Evolutionary conservation across 2,888 invertebrate genomes (phyloP), one percentile per base, ranked within the genome.

Genomic region (Chrysolina haemoptera): DNA sequence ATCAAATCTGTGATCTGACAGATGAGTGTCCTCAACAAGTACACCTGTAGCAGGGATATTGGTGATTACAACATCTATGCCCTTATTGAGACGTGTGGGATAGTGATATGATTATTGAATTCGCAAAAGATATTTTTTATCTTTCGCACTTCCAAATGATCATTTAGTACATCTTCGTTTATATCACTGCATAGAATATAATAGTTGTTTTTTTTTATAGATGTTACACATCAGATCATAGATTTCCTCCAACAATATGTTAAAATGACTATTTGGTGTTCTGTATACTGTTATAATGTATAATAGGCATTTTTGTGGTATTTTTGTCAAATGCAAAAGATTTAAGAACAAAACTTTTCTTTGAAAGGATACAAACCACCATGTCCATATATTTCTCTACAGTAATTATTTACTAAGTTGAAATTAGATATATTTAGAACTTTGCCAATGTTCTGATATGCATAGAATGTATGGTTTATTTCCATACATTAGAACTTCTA

Each of bases 131-230:
- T 68, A 43, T 68, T 55, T 59, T 16, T 27, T 55, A 59, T 43
- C 41, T 59, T 68, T 20, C 43, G 27, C 2, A 43, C 40, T 27
- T 68, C 55, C 6, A 6, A 41, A 27, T n/a, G 27, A 41, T 55
- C 68, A 27, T 20, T 41, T 55, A 68, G 40, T 35, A 16, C 5
- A 27, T 68, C 59, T 5, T 59, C 68, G 20, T 68, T 68, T 59
- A 68, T 20, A 59, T 68, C 68, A 59, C 68, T 62, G 59, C 68
- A 68, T 40, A 59, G 40, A 59, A 68, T 68, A 16, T 68, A 68
- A 16, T 68, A 59, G 62, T 62, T 62, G 20, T 22, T 35, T n/a
- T 12, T 53, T 50, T 35, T 53, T n/a, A 18, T 67, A 67, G n/a
- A 53, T 22, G 20, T 67, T 35, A 53, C 67, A 67, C 67, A 53